These are phyloP conservation scores for Octopus sinensis DNA, from an alignment of 1,140 invertebrate species.

Conservation along the genomic window DNA sequence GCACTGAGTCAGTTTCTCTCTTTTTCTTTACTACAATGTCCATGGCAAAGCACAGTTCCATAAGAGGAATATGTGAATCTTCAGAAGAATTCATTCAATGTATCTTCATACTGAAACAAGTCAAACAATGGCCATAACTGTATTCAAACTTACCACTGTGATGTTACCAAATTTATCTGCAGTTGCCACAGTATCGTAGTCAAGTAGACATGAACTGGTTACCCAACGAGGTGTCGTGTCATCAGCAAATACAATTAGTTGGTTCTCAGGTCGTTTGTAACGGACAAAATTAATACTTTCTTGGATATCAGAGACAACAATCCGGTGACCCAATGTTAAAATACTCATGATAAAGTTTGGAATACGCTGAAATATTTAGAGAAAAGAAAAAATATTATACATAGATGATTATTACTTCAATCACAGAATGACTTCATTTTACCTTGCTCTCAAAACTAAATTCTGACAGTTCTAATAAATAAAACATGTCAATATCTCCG, in stretches of 20 bases:
- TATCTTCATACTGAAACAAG: too few species aligned
- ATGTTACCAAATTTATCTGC: constrained; percentile 99
- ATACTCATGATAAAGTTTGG: constrained; percentile 92
- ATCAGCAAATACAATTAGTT: constrained; percentile 96
- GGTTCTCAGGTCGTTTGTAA: constrained; percentile 94
- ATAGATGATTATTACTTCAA: neutral
- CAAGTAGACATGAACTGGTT: constrained; percentile 85
- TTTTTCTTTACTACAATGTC: neutral
- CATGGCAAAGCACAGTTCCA: too few species aligned
- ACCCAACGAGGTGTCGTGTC: constrained; percentile 96
- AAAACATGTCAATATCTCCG: neutral
- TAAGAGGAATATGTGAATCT: too few species aligned
- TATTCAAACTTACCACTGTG: constrained; percentile 68
- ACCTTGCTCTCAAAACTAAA: too few species aligned
- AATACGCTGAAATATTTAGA: constrained; percentile 70
- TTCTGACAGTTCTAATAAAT: too few species aligned
- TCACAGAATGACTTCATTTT: neutral
- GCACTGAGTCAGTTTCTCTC: neutral
- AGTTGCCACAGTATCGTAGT: constrained; percentile 93
- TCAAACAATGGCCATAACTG: too few species aligned
- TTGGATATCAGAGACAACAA: constrained; percentile 93
- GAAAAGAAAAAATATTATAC: constrained; percentile 26
- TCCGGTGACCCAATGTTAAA: constrained; percentile 86
- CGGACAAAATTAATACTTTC: constrained; percentile 95
- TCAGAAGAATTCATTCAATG: too few species aligned